Evolutionary conservation across 2,113 vertebrate genomes (phyloP).

Genomic region (Neopipo cinnamomea): DNA sequence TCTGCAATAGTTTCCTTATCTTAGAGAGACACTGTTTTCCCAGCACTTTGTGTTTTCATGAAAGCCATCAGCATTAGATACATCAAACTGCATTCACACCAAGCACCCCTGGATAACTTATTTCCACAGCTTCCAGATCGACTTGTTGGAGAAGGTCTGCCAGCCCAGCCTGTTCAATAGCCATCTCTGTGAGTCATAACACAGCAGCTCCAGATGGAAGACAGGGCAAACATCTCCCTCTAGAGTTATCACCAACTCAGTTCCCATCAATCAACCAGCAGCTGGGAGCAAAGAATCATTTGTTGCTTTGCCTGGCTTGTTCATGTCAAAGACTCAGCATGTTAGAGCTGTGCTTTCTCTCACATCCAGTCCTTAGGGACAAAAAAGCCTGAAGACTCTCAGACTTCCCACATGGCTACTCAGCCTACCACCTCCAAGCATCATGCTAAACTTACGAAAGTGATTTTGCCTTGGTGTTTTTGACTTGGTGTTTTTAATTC

Average conservation of each 20-base stretch:
- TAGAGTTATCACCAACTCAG: slow-evolving; percentile 56
- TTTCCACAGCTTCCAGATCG: slow-evolving; percentile 44
- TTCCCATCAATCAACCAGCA: slow-evolving; percentile 75
- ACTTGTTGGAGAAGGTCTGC: slow-evolving; percentile 40
- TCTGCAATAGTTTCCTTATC: neutral
- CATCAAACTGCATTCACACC: slow-evolving; percentile 45
- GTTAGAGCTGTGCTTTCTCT: neutral
- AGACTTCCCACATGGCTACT: neutral
- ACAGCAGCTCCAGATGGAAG: slow-evolving; percentile 77
- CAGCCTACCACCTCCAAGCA: neutral
- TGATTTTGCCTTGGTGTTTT: neutral
- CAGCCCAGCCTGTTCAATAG: slow-evolving; percentile 62
- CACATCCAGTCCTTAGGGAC: neutral
- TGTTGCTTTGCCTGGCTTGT: neutral
- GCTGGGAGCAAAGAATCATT: slow-evolving; percentile 58
- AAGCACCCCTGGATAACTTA: slow-evolving; percentile 47
- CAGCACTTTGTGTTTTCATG: neutral
- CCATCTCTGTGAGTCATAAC: slow-evolving; percentile 58
- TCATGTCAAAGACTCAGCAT: slow-evolving; percentile 30
- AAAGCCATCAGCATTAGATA: neutral
- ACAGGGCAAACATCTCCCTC: slow-evolving; percentile 68
- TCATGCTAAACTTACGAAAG: neutral
- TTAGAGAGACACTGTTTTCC: neutral
- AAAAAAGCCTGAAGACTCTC: neutral
- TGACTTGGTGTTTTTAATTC: neutral